These are phyloP conservation scores for Agrilus planipennis DNA, from an alignment of 1,140 invertebrate species.

Conservation along the genomic window DNA sequence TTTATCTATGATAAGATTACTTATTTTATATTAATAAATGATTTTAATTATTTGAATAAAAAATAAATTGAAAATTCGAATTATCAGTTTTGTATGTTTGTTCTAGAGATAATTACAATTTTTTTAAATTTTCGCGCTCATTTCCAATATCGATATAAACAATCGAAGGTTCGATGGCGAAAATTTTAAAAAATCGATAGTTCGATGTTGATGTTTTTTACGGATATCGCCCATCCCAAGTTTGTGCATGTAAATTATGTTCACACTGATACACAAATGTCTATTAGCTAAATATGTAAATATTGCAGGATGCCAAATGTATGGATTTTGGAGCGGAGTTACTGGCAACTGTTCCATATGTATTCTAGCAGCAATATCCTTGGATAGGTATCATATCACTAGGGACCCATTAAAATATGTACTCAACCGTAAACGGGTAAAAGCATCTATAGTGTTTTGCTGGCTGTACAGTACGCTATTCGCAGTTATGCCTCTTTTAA, in stretches of 20 bases:
- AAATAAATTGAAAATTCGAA: too few species aligned
- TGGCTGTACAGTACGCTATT: conserved; percentile 64
- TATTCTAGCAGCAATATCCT: conserved; percentile 53
- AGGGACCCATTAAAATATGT: conserved; percentile 54
- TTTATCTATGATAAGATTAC: too few species aligned
- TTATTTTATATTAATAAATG: too few species aligned
- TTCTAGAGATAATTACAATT: too few species aligned
- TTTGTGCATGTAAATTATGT: not conserved
- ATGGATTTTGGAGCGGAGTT: conserved; percentile 59
- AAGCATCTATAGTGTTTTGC: conserved; percentile 46
- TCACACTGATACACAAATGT: too few species aligned
- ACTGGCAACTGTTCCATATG: conserved; percentile 60
- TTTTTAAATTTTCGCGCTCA: not conserved
- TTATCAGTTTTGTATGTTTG: too few species aligned
- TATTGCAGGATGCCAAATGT: conserved; percentile 52
- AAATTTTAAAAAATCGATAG: not conserved
- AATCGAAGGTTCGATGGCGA: not conserved
- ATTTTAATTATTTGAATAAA: too few species aligned
- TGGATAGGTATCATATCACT: conserved; percentile 62
- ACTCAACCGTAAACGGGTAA: conserved; percentile 46
- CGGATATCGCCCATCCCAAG: not conserved
- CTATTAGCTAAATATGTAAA: conserved; percentile 11
- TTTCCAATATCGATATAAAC: not conserved
- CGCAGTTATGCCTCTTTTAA: conserved; percentile 50
- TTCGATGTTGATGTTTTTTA: not conserved